Evolutionary conservation across 2,797 vertebrate genomes (phyloP), one percentile per base, ranked within the genome.

Genomic region (Scolopax rusticola): DNA sequence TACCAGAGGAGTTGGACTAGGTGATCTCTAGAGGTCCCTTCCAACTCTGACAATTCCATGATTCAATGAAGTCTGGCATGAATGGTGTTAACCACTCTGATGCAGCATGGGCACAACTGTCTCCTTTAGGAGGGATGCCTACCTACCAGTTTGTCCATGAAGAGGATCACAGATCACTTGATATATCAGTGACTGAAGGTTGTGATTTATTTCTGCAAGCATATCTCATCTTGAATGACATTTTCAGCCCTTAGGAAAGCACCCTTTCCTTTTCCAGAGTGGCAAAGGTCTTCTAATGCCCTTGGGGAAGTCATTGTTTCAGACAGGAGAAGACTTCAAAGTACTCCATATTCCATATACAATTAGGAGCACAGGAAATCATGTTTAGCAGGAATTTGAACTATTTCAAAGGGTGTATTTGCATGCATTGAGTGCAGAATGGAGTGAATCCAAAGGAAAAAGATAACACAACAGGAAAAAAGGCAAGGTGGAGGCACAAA

Each of bases 351-450:
- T 61, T 38, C 59, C 85, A 56, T 33, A 70, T 60, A 69, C 71
- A 95, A 94, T 90, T 88, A 96, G 80, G 64, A 92, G 56, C 69
- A 86, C 84, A 76, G 74, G 28, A 83, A 36, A 90, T 75, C 45
- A 94, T 43, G 38, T 90, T 95, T 69, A 96, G 75, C 21, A 74
- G 32, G 69, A 89, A 93, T 96, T 92, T 94, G 90, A 96, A 89
- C 51, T 91, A 41, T 71, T 96, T 96, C 84, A 97, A 92, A 97
- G 51, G 23, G 27, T 69, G 11, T 48, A 33, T 36, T 61, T 75
- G 25, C 33, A 8, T 19, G 9, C 27, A 75, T 74, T 51, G 27
- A 70, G 5, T 20, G 28, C 16, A 70, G 24, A 71, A 57, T 11
- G 24, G 15, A 67, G 27, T 33, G 15, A 57, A 18, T 74, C 11